Evolutionary conservation across 2,797 vertebrate genomes (phyloP).

Genomic region (Hirundo rustica): DNA sequence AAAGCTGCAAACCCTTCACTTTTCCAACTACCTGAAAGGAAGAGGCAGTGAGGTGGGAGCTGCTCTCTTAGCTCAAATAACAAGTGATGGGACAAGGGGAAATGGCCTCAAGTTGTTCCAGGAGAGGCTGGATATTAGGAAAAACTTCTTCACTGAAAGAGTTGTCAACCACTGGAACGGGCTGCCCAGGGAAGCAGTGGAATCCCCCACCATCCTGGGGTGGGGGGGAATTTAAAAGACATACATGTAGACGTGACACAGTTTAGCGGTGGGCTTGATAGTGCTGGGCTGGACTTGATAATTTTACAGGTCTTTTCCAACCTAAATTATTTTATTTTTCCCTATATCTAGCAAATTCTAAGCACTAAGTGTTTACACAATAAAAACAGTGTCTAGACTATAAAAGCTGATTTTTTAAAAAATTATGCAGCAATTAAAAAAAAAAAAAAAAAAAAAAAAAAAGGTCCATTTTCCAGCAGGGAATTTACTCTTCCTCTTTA

Average conservation of each 20-base stretch:
- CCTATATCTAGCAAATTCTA: background rate
- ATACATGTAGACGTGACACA: background rate
- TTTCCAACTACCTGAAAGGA: background rate
- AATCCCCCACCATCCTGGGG: background rate
- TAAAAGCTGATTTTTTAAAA: background rate
- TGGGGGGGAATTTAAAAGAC: background rate
- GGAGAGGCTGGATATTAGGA: background rate
- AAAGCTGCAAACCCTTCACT: background rate
- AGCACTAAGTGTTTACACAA: background rate
- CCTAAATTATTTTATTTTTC: background rate
- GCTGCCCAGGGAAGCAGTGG: background rate
- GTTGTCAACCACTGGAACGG: background rate
- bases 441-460: background rate
- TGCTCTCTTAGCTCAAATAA: background rate
- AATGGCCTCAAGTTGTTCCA: background rate
- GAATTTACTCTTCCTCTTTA: background rate
- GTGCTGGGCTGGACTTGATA: background rate
- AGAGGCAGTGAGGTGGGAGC: background rate
- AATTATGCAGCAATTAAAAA: background rate
- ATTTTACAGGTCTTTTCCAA: background rate
- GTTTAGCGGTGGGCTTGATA: background rate
- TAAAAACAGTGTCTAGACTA: background rate
- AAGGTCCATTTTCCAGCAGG: background rate
- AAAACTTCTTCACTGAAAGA: background rate
- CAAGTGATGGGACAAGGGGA: background rate